A percentile compares a stretch with the other conserved stretches of the same genome.
Evolutionary conservation across 2,113 vertebrate species (phyloP).

Genomic region (Circaetus cinerascens): DNA sequence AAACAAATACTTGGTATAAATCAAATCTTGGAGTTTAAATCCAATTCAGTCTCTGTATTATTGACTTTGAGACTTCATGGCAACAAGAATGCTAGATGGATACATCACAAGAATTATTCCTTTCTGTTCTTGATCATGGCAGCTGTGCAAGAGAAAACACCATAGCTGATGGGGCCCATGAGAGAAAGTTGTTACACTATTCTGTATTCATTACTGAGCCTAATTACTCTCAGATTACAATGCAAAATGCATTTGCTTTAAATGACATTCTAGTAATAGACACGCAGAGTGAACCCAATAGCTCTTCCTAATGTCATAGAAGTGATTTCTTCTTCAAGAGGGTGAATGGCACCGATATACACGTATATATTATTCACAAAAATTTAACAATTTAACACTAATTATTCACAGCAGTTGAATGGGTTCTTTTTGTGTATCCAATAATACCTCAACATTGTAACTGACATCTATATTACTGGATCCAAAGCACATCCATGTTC

Average conservation of each 20-base stretch:
- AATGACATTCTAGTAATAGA: slow-evolving; percentile 24
- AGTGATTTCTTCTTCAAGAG: slow-evolving; percentile 23
- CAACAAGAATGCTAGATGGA: background rate
- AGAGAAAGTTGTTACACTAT: background rate
- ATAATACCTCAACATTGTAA: background rate
- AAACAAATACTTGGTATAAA: background rate
- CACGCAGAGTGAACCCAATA: background rate
- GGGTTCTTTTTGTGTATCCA: background rate
- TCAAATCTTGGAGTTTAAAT: background rate
- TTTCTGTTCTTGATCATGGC: background rate
- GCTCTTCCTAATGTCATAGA: background rate
- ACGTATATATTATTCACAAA: background rate
- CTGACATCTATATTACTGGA: background rate
- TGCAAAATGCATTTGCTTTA: slow-evolving; percentile 27
- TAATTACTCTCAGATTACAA: slow-evolving; percentile 48
- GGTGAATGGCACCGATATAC: background rate
- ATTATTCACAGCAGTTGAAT: background rate
- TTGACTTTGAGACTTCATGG: background rate
- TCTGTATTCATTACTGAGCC: slow-evolving; percentile 28
- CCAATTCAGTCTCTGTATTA: background rate
- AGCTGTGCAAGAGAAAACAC: slow-evolving; percentile 32
- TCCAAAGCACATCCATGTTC: background rate
- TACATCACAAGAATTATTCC: background rate
- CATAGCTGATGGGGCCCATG: background rate
- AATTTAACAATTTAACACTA: background rate